These are phyloP conservation scores for Dipodomys stephensi DNA, from an alignment of 2,113 vertebrate genomes.

Conservation along the genomic window DNA sequence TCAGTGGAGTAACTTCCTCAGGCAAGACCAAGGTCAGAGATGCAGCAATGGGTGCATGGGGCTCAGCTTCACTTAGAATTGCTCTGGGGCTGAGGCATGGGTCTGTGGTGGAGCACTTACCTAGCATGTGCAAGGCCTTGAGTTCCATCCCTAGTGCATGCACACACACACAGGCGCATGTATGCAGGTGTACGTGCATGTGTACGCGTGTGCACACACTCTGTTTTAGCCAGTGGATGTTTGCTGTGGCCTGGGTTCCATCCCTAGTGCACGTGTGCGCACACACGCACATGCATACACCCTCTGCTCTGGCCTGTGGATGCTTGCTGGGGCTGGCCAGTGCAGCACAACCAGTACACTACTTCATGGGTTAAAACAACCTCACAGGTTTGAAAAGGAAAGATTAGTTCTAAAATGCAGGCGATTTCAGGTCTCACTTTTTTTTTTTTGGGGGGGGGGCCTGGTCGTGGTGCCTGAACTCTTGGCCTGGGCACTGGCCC, in stretches of 20 bases:
- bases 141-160: not conserved
- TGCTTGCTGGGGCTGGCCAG: too few species aligned
- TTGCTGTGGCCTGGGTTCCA: too few species aligned
- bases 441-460: too few species aligned
- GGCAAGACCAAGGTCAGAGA: not conserved
- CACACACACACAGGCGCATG: too few species aligned
- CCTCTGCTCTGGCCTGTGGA: not conserved
- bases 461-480: too few species aligned
- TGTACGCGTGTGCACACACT: not conserved
- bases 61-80: rapidly evolving
- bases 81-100: not conserved
- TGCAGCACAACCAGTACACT: not conserved
- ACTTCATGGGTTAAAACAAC: not conserved
- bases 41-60: rapidly evolving
- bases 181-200: not conserved
- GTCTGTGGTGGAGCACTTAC: not conserved
- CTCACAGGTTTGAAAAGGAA: rapidly evolving
- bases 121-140: not conserved
- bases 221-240: too few species aligned
- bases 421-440: not conserved
- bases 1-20: not conserved
- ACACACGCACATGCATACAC: too few species aligned
- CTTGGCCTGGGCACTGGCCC: too few species aligned
- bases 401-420: not conserved
- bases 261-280: too few species aligned